phyloP scores from a whole-genome alignment of 2,113 vertebrate genomes.

The Rissa tridactyla region DNA sequence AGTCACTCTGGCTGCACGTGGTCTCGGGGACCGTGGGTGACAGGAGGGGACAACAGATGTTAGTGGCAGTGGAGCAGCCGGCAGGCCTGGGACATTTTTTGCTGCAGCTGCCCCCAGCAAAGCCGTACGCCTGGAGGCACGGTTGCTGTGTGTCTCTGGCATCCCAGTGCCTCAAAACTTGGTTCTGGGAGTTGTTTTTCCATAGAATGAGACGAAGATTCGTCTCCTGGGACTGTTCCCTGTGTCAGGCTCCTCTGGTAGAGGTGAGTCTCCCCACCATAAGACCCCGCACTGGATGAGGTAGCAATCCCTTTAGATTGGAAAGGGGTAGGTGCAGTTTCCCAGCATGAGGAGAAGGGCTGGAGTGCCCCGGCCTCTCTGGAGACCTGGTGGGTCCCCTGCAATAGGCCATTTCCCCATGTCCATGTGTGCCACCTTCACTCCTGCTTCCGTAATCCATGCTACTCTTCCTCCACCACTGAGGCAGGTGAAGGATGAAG shows the following conservation, averaged over 20 bases:
- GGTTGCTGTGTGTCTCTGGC: background rate
- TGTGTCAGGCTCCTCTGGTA: background rate
- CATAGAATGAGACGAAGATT: background rate
- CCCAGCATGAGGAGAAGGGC: background rate
- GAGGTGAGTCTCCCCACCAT: background rate
- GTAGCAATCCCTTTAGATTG: background rate
- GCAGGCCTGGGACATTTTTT: background rate
- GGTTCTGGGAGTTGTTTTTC: background rate
- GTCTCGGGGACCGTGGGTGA: background rate
- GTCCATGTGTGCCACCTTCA: background rate
- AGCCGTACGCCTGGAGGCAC: fast-evolving
- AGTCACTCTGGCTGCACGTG: background rate
- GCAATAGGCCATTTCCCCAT: fast-evolving
- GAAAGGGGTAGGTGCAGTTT: background rate
- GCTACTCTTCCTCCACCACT: background rate
- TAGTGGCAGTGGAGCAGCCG: background rate
- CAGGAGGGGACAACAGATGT: background rate
- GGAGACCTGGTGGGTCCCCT: background rate
- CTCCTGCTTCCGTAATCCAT: background rate
- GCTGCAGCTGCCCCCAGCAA: background rate
- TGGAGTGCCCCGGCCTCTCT: background rate
- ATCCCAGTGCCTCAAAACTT: background rate
- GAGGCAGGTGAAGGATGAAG: background rate
- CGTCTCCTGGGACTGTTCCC: fast-evolving
- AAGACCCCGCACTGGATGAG: background rate